Conservation (phyloP, 2,888 invertebrate species). For the Trichopria drosophilae region DNA sequence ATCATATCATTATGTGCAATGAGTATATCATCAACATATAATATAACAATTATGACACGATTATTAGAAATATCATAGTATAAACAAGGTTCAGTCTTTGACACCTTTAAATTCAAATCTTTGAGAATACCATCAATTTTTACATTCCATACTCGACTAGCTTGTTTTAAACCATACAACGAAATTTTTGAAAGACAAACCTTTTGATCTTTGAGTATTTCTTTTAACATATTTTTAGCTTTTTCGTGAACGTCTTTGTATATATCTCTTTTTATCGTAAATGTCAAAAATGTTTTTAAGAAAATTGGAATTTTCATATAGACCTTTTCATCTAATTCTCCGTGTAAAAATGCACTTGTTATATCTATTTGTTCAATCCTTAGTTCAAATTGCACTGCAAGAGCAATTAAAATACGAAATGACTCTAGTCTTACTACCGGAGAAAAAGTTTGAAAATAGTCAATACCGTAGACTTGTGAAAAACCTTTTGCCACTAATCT, state of each 20-base stretch:
- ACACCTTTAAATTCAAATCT: background rate
- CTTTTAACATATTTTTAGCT: constrained; percentile 4
- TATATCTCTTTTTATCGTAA: background rate
- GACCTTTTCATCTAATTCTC: constrained; percentile 6
- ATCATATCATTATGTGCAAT: too few species aligned
- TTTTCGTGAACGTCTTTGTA: constrained; percentile 3
- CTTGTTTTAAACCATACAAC: background rate
- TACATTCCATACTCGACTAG: background rate
- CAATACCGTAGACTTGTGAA: background rate
- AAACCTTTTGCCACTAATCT: constrained; percentile 16
- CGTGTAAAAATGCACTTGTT: constrained; percentile 10
- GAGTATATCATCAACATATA: too few species aligned
- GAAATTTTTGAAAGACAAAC: background rate
- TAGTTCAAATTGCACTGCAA: constrained; percentile 4
- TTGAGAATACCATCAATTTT: background rate
- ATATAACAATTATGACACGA: too few species aligned
- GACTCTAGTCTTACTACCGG: constrained; percentile 11
- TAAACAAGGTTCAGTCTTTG: background rate
- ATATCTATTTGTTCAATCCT: constrained; percentile 12
- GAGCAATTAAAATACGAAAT: constrained; percentile 3
- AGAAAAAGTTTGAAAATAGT: constrained; percentile 1
- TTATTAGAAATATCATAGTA: too few species aligned
- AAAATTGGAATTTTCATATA: constrained; percentile 6
- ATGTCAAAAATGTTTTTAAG: constrained; percentile 4
- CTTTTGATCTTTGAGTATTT: constrained; percentile 5